phyloP scores from a whole-genome alignment of 2,113 vertebrate species.

The Nyctereutes procyonoides region DNA sequence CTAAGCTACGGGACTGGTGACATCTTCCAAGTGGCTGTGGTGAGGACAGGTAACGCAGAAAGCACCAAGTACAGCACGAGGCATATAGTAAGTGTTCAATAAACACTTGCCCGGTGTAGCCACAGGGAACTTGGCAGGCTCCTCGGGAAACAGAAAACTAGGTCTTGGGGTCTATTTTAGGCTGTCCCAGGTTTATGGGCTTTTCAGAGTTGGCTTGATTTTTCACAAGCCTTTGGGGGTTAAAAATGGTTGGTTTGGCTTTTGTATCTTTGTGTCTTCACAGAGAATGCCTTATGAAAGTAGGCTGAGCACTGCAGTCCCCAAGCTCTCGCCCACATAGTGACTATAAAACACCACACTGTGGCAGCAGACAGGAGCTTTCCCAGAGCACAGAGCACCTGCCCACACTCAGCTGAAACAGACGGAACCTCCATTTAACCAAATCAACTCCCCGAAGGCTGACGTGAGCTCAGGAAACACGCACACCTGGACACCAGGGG shows the following conservation, averaged over 20 bases:
- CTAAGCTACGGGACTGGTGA: neutral
- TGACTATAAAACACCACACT: neutral
- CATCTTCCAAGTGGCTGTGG: neutral
- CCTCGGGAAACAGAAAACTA: neutral
- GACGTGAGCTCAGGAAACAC: constrained; percentile 7
- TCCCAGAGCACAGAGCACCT: neutral
- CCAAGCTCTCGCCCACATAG: neutral
- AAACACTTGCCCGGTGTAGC: neutral
- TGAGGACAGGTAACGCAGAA: neutral
- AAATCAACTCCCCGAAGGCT: constrained; percentile 9
- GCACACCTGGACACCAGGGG: neutral
- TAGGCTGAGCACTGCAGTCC: constrained; percentile 33
- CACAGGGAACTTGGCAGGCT: neutral
- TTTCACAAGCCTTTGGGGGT: constrained; percentile 70
- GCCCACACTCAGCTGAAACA: neutral
- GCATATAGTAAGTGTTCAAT: neutral
- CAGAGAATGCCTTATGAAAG: constrained; percentile 47
- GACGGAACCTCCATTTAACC: constrained; percentile 33
- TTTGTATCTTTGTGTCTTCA: constrained; percentile 60
- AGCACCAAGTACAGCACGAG: neutral
- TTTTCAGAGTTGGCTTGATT: constrained; percentile 74
- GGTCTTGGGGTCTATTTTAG: constrained; percentile 47
- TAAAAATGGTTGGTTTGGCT: constrained; percentile 67
- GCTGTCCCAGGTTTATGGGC: constrained; percentile 47
- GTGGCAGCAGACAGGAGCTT: constrained; percentile 6